Evolutionary conservation across 2,888 invertebrate species (phyloP).

Genomic region (Exocentrus adspersus): DNA sequence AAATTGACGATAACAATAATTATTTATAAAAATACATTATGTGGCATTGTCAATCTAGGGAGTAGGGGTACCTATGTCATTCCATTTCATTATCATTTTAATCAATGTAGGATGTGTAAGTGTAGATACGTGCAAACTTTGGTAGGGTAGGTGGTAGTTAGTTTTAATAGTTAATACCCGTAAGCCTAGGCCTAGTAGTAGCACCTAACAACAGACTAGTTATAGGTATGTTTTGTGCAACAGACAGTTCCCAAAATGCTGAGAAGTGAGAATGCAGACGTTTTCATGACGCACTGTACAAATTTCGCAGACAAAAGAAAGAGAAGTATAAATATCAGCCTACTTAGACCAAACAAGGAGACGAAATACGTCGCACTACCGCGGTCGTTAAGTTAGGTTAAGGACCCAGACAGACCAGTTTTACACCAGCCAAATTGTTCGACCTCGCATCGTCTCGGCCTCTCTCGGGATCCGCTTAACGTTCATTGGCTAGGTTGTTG

Average conservation of each 20-base stretch:
- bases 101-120: too few species aligned
- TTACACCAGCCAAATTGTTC: slow-evolving; percentile 56
- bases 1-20: too few species aligned
- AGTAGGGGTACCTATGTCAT: too few species aligned
- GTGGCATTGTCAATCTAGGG: too few species aligned
- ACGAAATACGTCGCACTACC: slow-evolving; percentile 42
- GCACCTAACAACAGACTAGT: too few species aligned
- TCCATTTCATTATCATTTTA: too few species aligned
- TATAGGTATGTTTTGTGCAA: too few species aligned
- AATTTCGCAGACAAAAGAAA: slow-evolving; percentile 41
- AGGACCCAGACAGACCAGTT: slow-evolving; percentile 65
- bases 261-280: slow-evolving; percentile 47
- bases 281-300: slow-evolving; percentile 54
- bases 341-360: slow-evolving; percentile 39
- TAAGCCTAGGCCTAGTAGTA: too few species aligned
- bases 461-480: slow-evolving; percentile 40
- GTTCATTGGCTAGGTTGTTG: slow-evolving; percentile 43
- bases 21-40: too few species aligned
- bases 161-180: too few species aligned
- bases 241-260: slow-evolving; percentile 36
- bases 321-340: slow-evolving; percentile 35
- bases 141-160: too few species aligned
- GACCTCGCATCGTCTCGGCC: slow-evolving; percentile 46
- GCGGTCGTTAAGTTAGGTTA: slow-evolving; percentile 65
- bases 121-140: too few species aligned